A percentile compares a stretch with the other conserved stretches of the same genome.
These are phyloP conservation scores for Chrysolina oricalcia DNA, from an alignment of 2,888 invertebrate genomes.

Conservation along the genomic window DNA sequence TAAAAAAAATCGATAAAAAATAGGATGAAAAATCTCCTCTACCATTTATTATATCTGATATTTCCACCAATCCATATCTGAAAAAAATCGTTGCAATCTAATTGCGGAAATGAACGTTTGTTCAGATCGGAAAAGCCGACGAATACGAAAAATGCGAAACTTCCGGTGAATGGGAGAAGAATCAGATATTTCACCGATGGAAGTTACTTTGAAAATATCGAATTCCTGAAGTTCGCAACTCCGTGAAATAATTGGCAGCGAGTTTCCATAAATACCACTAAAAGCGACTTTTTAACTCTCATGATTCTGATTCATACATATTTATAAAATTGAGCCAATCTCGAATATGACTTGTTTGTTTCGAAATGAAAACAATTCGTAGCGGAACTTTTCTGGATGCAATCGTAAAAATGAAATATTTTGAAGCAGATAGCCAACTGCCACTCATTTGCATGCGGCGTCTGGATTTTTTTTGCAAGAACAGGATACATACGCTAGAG, in stretches of 20 bases:
- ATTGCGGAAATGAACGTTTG: constrained; percentile 7
- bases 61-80: neutral
- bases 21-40: neutral
- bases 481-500: constrained; percentile 14
- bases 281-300: constrained; percentile 54
- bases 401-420: constrained; percentile 56
- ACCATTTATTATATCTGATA: neutral
- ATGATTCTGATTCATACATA: constrained; percentile 54
- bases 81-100: neutral
- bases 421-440: constrained; percentile 54
- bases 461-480: constrained; percentile 42
- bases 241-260: constrained; percentile 48
- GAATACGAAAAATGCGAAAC: constrained; percentile 11
- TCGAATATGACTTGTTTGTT: constrained; percentile 49
- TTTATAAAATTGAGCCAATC: constrained; percentile 56
- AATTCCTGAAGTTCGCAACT: constrained; percentile 47
- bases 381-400: constrained; percentile 45
- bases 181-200: constrained; percentile 8
- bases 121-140: constrained; percentile 3
- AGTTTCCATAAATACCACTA: constrained; percentile 51
- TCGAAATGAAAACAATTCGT: constrained; percentile 51
- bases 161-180: neutral
- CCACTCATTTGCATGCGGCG: constrained; percentile 57
- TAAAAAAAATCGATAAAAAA: neutral
- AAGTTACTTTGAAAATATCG: constrained; percentile 31